phyloP scores from a whole-genome alignment of 2,797 vertebrate genomes.

The Xenops minutus region DNA sequence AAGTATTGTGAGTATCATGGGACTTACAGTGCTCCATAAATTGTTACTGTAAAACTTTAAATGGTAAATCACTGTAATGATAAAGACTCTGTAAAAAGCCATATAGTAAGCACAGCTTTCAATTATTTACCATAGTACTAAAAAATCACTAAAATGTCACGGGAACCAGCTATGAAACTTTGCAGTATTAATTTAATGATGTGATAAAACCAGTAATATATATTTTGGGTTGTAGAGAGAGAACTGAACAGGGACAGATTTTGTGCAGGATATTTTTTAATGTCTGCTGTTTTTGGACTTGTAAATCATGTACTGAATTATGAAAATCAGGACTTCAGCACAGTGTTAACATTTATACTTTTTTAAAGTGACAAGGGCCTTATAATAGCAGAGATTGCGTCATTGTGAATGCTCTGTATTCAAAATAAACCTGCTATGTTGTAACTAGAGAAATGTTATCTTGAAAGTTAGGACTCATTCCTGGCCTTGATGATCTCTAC shows the following conservation, averaged over 20 bases:
- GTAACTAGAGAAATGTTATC: background rate
- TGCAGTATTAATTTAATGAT: conserved; percentile 1
- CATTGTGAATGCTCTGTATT: background rate
- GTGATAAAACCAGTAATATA: background rate
- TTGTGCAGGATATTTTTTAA: background rate
- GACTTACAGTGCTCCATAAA: background rate
- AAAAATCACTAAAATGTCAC: conserved; percentile 1
- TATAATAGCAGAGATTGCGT: background rate
- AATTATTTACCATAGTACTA: background rate
- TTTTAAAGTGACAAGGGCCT: background rate
- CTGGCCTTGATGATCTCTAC: background rate
- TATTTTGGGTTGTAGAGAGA: background rate
- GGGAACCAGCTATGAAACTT: background rate
- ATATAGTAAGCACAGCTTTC: conserved; percentile 7
- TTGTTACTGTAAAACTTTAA: background rate
- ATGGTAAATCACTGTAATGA: background rate
- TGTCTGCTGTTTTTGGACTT: background rate
- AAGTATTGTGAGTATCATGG: background rate
- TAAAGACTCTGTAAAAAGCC: background rate
- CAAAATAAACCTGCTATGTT: background rate
- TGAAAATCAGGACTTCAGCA: background rate
- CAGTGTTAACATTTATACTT: background rate
- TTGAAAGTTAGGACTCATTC: background rate
- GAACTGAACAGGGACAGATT: background rate
- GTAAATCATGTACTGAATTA: background rate